These are phyloP conservation scores for Helleia helle DNA, from an alignment of 2,888 invertebrate genomes.

Conservation along the genomic window DNA sequence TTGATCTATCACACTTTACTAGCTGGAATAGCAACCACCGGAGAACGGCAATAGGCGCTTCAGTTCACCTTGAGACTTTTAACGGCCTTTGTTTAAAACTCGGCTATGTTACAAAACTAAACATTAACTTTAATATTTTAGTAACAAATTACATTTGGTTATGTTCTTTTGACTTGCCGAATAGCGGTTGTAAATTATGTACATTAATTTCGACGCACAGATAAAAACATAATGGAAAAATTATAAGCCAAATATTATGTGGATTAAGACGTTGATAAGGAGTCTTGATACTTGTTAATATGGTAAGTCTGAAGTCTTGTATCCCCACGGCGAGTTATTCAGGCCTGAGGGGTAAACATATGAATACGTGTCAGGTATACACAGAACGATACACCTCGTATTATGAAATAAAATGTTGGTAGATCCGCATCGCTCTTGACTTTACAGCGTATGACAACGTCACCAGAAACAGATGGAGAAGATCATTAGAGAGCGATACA, in stretches of 20 bases:
- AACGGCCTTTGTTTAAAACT: slow-evolving; percentile 19
- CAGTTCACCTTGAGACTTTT: slow-evolving; percentile 21
- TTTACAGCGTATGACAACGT: too few species aligned
- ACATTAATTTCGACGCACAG: too few species aligned
- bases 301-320: background rate
- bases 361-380: slow-evolving; percentile 5
- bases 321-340: background rate
- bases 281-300: background rate
- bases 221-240: too few species aligned
- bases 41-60: slow-evolving; percentile 18
- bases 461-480: too few species aligned
- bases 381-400: background rate
- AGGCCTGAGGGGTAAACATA: slow-evolving; percentile 1
- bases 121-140: slow-evolving; percentile 3
- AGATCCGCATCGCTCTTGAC: too few species aligned
- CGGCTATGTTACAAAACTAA: slow-evolving; percentile 17
- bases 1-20: slow-evolving; percentile 7
- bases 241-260: background rate
- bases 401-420: too few species aligned
- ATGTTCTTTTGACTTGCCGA: too few species aligned
- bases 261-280: background rate
- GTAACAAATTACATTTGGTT: too few species aligned
- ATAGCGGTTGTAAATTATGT: too few species aligned
- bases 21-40: slow-evolving; percentile 7
- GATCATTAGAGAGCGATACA: too few species aligned